A percentile compares a stretch with the other conserved stretches of the same genome.
phyloP scores from a whole-genome alignment of 2,113 vertebrate species.

The Stegostoma tigrinum region DNA sequence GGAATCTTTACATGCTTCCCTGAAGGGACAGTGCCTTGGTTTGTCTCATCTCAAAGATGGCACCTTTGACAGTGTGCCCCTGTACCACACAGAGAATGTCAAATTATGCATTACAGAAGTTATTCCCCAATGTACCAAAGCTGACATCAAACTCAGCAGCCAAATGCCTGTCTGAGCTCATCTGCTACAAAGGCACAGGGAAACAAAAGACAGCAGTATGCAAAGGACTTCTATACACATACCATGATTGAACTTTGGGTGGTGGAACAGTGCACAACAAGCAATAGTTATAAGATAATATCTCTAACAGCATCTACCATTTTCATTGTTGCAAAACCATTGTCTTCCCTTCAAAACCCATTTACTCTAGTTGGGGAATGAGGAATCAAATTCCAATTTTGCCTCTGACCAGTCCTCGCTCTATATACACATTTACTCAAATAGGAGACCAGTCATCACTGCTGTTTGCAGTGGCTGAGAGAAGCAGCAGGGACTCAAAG shows the following conservation, averaged over 20 bases:
- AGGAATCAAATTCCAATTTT: neutral
- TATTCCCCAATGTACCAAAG: too few species aligned
- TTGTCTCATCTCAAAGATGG: neutral
- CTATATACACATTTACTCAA: neutral
- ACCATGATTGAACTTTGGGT: neutral
- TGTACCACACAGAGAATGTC: too few species aligned
- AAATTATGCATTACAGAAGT: too few species aligned
- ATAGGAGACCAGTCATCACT: neutral
- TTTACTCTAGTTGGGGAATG: neutral
- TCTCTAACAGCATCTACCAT: neutral
- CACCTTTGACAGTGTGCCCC: neutral
- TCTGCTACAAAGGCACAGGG: neutral
- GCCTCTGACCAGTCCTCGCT: neutral
- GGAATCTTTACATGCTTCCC: neutral
- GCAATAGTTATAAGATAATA: neutral
- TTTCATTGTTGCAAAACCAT: neutral
- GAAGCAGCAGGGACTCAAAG: neutral
- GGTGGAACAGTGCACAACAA: neutral
- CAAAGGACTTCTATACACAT: neutral
- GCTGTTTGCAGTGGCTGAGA: neutral
- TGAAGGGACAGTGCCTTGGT: neutral
- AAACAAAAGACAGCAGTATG: neutral
- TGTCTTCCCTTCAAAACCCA: neutral
- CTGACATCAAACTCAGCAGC: neutral
- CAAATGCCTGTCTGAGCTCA: neutral